Conservation (phyloP, 1,140 invertebrate genomes). For the Bombus ignitus region DNA sequence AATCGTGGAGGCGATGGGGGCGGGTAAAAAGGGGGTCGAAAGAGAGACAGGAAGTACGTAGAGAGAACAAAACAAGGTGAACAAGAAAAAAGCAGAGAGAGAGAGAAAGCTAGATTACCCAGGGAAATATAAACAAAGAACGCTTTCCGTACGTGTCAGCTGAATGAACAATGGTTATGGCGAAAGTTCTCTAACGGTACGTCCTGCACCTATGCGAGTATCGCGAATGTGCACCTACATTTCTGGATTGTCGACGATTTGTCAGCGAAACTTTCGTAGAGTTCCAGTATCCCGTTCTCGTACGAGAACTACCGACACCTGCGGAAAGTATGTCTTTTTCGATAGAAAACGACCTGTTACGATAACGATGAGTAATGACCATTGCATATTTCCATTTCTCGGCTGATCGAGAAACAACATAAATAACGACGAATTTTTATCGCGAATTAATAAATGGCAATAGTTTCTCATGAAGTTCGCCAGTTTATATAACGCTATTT, state of each 20-base stretch:
- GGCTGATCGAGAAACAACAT: not conserved
- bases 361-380: not conserved
- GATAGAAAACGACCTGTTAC: not conserved
- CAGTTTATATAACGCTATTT: no score
- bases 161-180: conserved; percentile 69
- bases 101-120: conserved; percentile 31
- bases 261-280: conserved; percentile 48
- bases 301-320: not conserved
- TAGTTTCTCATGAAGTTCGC: no score
- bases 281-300: conserved; percentile 6
- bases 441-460: not conserved
- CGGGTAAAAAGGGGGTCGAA: not conserved
- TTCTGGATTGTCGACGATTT: conserved; percentile 57
- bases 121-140: conserved; percentile 65
- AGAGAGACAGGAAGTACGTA: not conserved
- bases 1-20: not conserved
- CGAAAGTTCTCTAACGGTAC: conserved; percentile 56
- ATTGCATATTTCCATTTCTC: not conserved
- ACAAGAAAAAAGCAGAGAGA: not conserved
- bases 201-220: not conserved
- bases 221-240: conserved; percentile 29
- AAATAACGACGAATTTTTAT: not conserved
- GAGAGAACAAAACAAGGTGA: not conserved
- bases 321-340: not conserved
- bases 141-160: conserved; percentile 63